A percentile compares a stretch with the other conserved stretches of the same genome.
Conservation (phyloP, 2,888 invertebrate genomes). For the Lottia scabra region DNA sequence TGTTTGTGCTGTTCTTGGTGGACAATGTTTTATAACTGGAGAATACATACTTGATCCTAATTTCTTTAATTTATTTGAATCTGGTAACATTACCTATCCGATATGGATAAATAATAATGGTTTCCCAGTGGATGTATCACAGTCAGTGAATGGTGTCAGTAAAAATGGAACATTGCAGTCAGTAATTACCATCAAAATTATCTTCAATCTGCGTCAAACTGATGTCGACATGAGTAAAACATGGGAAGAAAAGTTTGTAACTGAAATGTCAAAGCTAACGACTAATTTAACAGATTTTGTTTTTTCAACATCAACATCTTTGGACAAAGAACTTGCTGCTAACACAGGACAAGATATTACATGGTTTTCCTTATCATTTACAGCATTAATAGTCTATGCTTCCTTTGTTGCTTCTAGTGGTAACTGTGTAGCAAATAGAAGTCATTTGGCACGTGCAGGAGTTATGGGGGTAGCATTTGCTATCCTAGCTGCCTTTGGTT, state of each 20-base stretch:
- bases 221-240: conserved; percentile 8
- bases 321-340: conserved; percentile 41
- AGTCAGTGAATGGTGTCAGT: not conserved
- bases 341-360: conserved; percentile 30
- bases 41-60: not conserved
- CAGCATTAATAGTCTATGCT: conserved; percentile 29
- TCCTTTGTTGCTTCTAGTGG: conserved; percentile 21
- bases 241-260: conserved; percentile 33
- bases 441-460: conserved; percentile 34
- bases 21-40: conserved; percentile 17
- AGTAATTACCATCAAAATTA: conserved; percentile 25
- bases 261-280: conserved; percentile 14
- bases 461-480: conserved; percentile 42
- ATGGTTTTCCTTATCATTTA: conserved; percentile 24
- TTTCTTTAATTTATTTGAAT: not conserved
- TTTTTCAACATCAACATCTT: conserved; percentile 42
- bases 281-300: conserved; percentile 3
- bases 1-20: conserved; percentile 19
- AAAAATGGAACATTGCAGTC: conserved; percentile 11
- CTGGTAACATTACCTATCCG: conserved; percentile 25
- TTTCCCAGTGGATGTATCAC: not conserved
- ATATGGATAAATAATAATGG: conserved; percentile 13
- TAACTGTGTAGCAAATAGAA: conserved; percentile 26
- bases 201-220: conserved; percentile 28
- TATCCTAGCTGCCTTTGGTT: conserved; percentile 46